Base-by-base conservation (phyloP, 2,888 invertebrate genomes). In the Acleris holmiana region DNA sequence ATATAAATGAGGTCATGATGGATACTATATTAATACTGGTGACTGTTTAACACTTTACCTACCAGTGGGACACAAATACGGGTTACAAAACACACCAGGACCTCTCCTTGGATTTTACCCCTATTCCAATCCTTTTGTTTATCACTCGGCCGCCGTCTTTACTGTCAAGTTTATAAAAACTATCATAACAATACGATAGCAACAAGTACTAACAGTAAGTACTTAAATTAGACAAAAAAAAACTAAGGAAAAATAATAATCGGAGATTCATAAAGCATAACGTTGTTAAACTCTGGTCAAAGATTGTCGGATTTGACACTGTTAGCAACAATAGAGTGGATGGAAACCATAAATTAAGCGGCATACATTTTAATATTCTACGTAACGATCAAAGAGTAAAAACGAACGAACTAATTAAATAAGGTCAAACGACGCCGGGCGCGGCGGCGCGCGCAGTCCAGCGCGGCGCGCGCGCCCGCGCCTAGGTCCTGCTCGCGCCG, bases 391-490 rank as follows among this genome's bases (percentile, higher is more conserved):
- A 82, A 88, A 89, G 88, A 90, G 88, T 91, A 89, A 91, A 89
- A 91, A 90, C 84, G 89, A 89, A 85, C 88, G 86, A 88, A 91
- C 86, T 91, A 92, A 92, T 91, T 92, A 91, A 92, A 92, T 92
- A 92, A 90, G 91, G 92, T 91, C 91, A 92, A 91, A 86, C 88
- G 89, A 86, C 79, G 79, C 74, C 80, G 82, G 73, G 76, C 68
- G 74, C 74, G 73, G 69, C 73, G 76, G 72, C 49, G 29, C 49
- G 19, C 18, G 57, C 57, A 57, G 57, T 57, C 10, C 23, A 49
- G 57, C 29, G 71, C 74, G 74, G 76, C 74, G 76, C 74, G 75
- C 73, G 68, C 71, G 68, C 55, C 71, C 68, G 66, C 68, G 69
- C 61, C 61, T 64, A 57, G 63, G 63, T 79, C 72, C 76, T 69